Evolutionary conservation across 2,113 vertebrate species (phyloP).

Genomic region (Marmota flaviventris): DNA sequence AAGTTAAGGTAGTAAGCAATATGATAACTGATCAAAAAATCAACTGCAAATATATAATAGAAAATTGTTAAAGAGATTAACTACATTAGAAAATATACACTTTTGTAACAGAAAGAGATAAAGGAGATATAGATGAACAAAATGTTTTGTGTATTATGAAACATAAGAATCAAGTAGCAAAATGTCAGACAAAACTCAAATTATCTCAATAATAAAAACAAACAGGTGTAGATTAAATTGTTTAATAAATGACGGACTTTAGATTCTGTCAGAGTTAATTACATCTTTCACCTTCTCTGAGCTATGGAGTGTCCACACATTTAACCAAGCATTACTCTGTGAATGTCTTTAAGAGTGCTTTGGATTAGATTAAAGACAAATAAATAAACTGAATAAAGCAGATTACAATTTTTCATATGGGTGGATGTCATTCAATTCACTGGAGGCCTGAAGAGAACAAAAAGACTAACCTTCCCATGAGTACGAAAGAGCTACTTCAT

Average conservation of each 20-base stretch:
- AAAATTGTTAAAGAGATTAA: background rate
- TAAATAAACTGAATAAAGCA: background rate
- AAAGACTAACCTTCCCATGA: too few species aligned
- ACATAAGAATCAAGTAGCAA: background rate
- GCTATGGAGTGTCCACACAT: background rate
- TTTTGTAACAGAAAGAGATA: background rate
- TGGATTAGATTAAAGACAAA: background rate
- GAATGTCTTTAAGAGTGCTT: too few species aligned
- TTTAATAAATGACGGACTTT: background rate
- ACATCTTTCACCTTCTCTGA: background rate
- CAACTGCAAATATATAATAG: background rate
- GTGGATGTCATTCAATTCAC: too few species aligned
- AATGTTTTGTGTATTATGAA: background rate
- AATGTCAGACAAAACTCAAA: background rate
- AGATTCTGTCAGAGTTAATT: background rate
- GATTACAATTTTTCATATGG: background rate
- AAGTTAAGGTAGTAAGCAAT: too few species aligned
- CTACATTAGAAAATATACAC: too few species aligned
- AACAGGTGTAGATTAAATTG: background rate
- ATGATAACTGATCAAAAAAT: background rate
- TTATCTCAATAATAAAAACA: too few species aligned
- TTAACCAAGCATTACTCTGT: too few species aligned
- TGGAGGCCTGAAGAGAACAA: too few species aligned
- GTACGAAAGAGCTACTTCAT: too few species aligned
- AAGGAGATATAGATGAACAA: background rate